These are phyloP conservation scores for Megaceryle maxima DNA, from an alignment of 2,113 vertebrate species.

Conservation along the genomic window DNA sequence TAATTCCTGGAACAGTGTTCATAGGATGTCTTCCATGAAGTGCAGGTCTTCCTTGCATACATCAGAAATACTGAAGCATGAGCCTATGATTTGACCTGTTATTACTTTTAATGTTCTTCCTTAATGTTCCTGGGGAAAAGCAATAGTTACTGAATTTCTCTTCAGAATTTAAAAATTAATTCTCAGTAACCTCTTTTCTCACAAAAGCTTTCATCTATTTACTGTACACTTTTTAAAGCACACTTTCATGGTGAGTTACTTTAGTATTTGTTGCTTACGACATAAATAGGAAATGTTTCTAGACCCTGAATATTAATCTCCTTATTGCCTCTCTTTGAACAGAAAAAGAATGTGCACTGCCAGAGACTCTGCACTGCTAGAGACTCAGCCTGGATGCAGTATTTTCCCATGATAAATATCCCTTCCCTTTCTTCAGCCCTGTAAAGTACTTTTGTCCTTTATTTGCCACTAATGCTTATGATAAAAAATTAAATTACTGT, in stretches of 20 bases:
- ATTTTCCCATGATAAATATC: constrained; percentile 75
- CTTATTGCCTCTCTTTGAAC: constrained; percentile 71
- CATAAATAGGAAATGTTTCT: constrained; percentile 57
- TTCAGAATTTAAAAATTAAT: constrained; percentile 27
- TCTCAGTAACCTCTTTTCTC: neutral
- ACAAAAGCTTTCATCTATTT: constrained; percentile 23
- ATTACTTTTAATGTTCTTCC: neutral
- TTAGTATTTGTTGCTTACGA: constrained; percentile 53
- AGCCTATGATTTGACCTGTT: neutral
- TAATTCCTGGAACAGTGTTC: neutral
- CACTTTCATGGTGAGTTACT: constrained; percentile 35
- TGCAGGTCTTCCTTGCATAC: neutral
- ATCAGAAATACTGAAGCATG: neutral
- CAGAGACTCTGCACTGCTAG: constrained; percentile 32
- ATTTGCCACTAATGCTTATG: constrained; percentile 78
- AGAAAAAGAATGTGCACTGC: constrained; percentile 61
- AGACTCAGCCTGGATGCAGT: constrained; percentile 52
- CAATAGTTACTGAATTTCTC: neutral
- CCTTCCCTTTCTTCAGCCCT: constrained; percentile 68
- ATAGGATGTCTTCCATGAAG: neutral
- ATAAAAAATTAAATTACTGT: constrained; percentile 86
- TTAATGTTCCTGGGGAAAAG: neutral
- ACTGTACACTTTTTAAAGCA: neutral
- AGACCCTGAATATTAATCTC: constrained; percentile 71
- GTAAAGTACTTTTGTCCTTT: constrained; percentile 79